A percentile compares a stretch with the other conserved stretches of the same genome.
These are phyloP conservation scores for Sphaeridia pumilis DNA, from an alignment of 2,888 invertebrate genomes.

Conservation along the genomic window DNA sequence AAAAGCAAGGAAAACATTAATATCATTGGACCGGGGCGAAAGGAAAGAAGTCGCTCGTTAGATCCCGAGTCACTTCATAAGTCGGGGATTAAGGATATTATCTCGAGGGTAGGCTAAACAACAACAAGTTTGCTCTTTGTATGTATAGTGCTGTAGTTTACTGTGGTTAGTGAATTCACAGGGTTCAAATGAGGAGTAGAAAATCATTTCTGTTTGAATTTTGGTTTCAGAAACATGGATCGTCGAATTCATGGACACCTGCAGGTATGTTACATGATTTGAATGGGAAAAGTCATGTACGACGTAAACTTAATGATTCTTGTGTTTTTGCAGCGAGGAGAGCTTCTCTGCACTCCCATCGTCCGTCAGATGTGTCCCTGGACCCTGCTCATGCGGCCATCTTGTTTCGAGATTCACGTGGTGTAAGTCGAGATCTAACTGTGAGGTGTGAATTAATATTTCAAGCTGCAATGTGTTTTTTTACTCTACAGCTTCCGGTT, in stretches of 20 bases:
- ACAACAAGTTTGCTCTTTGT: background rate
- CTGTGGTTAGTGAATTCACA: background rate
- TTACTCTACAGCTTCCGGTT: constrained; percentile 60
- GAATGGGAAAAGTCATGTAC: background rate
- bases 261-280: constrained; percentile 25
- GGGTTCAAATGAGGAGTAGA: background rate
- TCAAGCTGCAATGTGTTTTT: no score
- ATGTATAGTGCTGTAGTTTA: background rate
- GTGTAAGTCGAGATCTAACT: no score
- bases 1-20: constrained; percentile 29
- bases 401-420: constrained; percentile 79
- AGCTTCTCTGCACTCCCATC: constrained; percentile 42
- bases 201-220: constrained; percentile 2
- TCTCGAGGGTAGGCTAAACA: constrained; percentile 42
- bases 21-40: constrained; percentile 37
- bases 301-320: background rate
- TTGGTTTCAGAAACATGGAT: constrained; percentile 33
- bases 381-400: constrained; percentile 85
- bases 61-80: constrained; percentile 59
- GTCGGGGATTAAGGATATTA: constrained; percentile 52
- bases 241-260: constrained; percentile 35
- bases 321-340: constrained; percentile 26
- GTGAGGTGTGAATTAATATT: no score
- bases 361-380: constrained; percentile 63
- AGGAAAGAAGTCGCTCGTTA: constrained; percentile 60